phyloP scores from a whole-genome alignment of 2,797 vertebrate species.

The Euthynnus affinis region DNA sequence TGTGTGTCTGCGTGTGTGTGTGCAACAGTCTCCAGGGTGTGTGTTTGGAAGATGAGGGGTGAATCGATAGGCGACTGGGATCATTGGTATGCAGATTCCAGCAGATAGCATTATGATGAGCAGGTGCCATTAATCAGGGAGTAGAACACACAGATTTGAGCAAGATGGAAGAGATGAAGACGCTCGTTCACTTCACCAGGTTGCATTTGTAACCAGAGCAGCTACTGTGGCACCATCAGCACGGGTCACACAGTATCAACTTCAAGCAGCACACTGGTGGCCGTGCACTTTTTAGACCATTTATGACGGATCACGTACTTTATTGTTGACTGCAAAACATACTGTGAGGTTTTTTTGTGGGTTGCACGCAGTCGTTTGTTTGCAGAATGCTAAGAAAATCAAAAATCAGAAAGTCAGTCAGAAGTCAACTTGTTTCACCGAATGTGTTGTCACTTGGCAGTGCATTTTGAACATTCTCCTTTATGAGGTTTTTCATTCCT shows the following conservation, averaged over 20 bases:
- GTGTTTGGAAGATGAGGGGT: slow-evolving; percentile 70
- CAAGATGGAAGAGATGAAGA: slow-evolving; percentile 55
- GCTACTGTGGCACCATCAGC: slow-evolving; percentile 8
- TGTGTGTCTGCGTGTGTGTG: slow-evolving; percentile 28
- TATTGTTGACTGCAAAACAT: too few relatives aligned
- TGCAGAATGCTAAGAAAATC: neutral
- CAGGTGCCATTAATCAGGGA: slow-evolving; percentile 86
- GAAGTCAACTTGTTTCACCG: neutral
- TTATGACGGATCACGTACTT: slow-evolving; percentile 1
- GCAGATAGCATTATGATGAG: slow-evolving; percentile 87
- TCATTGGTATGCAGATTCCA: slow-evolving; percentile 88
- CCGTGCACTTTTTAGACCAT: slow-evolving; percentile 12
- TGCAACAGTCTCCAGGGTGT: slow-evolving; percentile 53
- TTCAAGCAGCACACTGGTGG: neutral
- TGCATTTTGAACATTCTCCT: neutral
- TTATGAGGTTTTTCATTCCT: neutral
- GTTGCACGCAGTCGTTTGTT: too few relatives aligned
- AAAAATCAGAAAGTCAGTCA: too few relatives aligned
- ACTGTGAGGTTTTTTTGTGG: too few relatives aligned
- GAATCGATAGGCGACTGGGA: slow-evolving; percentile 83
- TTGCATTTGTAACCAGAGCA: slow-evolving; percentile 37
- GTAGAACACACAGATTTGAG: slow-evolving; percentile 54
- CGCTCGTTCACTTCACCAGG: slow-evolving; percentile 20
- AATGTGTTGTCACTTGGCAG: neutral
- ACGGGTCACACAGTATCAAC: slow-evolving; percentile 22